Conservation (phyloP, 2,888 invertebrate species). For the Spisula subtruncata region DNA sequence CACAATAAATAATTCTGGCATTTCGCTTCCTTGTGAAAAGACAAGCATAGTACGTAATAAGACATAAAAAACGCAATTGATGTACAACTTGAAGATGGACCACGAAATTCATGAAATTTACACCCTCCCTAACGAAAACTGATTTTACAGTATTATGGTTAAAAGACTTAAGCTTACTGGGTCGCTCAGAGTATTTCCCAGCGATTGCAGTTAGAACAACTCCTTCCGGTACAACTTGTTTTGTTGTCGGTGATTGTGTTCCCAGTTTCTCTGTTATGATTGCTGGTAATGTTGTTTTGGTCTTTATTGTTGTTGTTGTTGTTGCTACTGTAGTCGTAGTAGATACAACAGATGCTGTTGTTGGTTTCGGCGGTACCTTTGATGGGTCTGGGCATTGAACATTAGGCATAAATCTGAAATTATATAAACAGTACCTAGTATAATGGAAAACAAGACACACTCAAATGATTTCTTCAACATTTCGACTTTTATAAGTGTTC, state of each 20-base stretch:
- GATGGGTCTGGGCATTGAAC: constrained; percentile 68
- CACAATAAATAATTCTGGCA: too few relatives aligned
- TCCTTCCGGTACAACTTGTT: not conserved
- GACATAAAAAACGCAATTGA: too few relatives aligned
- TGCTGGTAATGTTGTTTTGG: not conserved
- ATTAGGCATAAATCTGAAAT: constrained; percentile 60
- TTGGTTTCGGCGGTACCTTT: constrained; percentile 64
- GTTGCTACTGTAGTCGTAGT: constrained; percentile 19
- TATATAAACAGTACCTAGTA: not conserved
- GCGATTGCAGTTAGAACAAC: constrained; percentile 54
- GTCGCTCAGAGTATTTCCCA: constrained; percentile 70
- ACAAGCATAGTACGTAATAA: too few relatives aligned
- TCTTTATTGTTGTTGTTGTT: not conserved
- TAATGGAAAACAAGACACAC: too few relatives aligned
- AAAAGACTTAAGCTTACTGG: too few relatives aligned
- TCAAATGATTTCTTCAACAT: too few relatives aligned
- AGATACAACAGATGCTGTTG: constrained; percentile 24
- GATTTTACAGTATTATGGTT: too few relatives aligned
- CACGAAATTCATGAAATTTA: too few relatives aligned
- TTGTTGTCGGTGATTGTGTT: constrained; percentile 30
- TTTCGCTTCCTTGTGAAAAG: too few relatives aligned
- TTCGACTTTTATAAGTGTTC: too few relatives aligned
- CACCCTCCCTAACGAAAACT: too few relatives aligned
- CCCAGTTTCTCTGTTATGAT: not conserved
- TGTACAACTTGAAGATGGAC: too few relatives aligned